Percentiles rank a stretch among this genome's conserved stretches.
Conservation (phyloP, 2,797 vertebrate species). For the Semaprochilodus insignis region DNA sequence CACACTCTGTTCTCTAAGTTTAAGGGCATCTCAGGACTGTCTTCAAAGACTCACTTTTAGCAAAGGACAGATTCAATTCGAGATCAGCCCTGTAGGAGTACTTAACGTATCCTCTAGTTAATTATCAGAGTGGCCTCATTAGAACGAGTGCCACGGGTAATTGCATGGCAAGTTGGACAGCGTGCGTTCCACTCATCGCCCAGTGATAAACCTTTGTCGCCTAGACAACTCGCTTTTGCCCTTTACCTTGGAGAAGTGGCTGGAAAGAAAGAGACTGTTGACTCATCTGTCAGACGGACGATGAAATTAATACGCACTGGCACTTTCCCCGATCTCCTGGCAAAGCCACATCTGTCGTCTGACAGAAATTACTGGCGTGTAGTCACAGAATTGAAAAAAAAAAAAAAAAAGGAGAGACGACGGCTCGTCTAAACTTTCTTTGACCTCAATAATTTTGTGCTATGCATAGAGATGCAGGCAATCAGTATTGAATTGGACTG, state of each 20-base stretch:
- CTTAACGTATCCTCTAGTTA: conserved; percentile 43
- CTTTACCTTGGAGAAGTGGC: conserved; percentile 50
- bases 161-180: conserved; percentile 28
- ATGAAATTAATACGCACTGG: conserved; percentile 56
- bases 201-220: conserved; percentile 38
- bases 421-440: conserved; percentile 30
- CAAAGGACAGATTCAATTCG: conserved; percentile 9
- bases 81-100: conserved; percentile 34
- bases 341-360: conserved; percentile 47
- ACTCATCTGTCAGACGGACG: conserved; percentile 48
- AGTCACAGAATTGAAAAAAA: background rate
- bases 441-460: conserved; percentile 1
- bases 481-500: conserved; percentile 1
- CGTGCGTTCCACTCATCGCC: background rate
- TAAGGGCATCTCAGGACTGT: conserved; percentile 26
- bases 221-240: conserved; percentile 44
- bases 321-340: conserved; percentile 48
- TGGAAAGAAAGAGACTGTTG: conserved; percentile 35
- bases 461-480: background rate
- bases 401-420: conserved; percentile 8
- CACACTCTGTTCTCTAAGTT: conserved; percentile 14
- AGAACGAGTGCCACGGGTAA: conserved; percentile 28
- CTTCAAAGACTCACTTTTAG: conserved; percentile 23
- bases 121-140: conserved; percentile 48
- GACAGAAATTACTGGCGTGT: conserved; percentile 28